Evolutionary conservation across 2,888 invertebrate genomes (phyloP), one percentile per base, ranked within the genome.

Genomic region (Heliconius ethilla): DNA sequence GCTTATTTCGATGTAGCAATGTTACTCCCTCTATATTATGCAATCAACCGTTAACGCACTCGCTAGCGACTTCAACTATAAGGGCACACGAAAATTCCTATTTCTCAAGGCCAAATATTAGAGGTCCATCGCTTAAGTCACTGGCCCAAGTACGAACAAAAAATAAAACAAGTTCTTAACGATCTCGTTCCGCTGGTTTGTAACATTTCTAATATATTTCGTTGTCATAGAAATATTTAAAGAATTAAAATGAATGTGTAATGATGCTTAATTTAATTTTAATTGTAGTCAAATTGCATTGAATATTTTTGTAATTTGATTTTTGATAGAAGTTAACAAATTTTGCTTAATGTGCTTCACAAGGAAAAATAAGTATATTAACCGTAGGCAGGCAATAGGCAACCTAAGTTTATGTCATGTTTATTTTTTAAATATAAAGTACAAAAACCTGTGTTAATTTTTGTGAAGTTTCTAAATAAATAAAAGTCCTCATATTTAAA

Each of bases 141-240:
- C 75, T 81, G 81, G 81, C 79, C 81, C 76, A 76, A 77, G 75
- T 79, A 83, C 13, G n/a, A 82, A 83, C 84, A 88, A 87, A 87
- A 83, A 73, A 77, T 75, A n/a, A 83, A 88, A 89, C 88, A 74
- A 84, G 88, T 89, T 89, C 73, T 81, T 83, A 85, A 84, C 85
- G 84, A 85, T 84, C 83, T 83, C 83, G 86, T 84, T 85, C 82
- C 80, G 79, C 83, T 69, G 75, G 81, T 77, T 79, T 73, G 11
- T 73, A 65, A 80, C 78, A 77, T 65, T 70, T 70, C 33, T 73
- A 25, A 45, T 69, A 33, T 15, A 62, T 67, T 78, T 70, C 59
- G 40, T 72, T 70, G 76, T 62, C 66, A 63, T 66, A 29, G 70
- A 66, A 70, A 33, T 29, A 40, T 66, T 70, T 27, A 63, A 37